These are phyloP conservation scores for Meles meles DNA, from an alignment of 2,113 vertebrate genomes.

Conservation along the genomic window DNA sequence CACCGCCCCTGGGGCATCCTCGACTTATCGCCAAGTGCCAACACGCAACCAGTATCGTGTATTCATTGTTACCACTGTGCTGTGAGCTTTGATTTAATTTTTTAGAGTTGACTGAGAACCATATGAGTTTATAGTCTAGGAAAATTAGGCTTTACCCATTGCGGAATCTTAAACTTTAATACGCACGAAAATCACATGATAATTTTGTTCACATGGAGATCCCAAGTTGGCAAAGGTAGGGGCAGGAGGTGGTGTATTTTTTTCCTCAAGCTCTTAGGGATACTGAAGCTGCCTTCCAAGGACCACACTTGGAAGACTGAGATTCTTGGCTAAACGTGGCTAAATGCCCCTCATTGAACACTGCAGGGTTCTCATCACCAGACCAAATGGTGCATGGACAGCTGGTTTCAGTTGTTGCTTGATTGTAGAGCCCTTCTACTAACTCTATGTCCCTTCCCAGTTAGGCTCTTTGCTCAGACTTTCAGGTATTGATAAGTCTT, in stretches of 20 bases:
- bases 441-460: rapidly evolving
- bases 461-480: background rate
- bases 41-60: rapidly evolving
- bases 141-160: background rate
- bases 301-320: rapidly evolving
- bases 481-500: background rate
- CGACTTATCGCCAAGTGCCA: rapidly evolving
- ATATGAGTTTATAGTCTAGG: rapidly evolving
- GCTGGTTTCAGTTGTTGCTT: rapidly evolving
- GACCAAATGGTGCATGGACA: rapidly evolving
- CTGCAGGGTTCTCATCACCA: background rate
- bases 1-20: background rate
- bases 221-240: rapidly evolving
- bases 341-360: rapidly evolving
- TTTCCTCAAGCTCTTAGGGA: background rate
- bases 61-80: background rate
- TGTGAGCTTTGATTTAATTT: background rate
- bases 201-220: background rate
- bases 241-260: background rate
- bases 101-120: background rate
- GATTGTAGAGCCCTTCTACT: background rate
- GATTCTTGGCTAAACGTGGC: rapidly evolving
- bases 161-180: background rate
- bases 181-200: rapidly evolving
- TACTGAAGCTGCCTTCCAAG: rapidly evolving